Evolutionary conservation across 2,113 vertebrate species (phyloP), one percentile per base, ranked within the genome.

Genomic region (Phaethornis superciliosus): DNA sequence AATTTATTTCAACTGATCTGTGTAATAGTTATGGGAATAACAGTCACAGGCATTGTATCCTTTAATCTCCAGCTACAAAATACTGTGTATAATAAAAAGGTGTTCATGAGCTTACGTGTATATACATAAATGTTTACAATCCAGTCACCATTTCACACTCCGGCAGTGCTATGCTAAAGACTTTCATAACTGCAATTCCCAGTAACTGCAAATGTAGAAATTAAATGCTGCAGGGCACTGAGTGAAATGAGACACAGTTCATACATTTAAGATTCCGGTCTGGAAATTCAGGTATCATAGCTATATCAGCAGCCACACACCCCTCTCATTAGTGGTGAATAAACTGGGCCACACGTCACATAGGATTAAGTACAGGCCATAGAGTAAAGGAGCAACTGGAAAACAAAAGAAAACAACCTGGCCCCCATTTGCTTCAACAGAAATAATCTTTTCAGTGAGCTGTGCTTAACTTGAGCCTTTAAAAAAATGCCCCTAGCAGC

Each of bases 341-440:
- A 93, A 95, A 94, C 23, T 82, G 51, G 90, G 82, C 75, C 87
- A 75, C 59, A 5, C 63, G 90, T 96, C 93, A 88, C 51, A 72
- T 54, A 81, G 65, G 35, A 94, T 94, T 94, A 93, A 79, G 54
- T 12, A 85, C 78, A 93, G 65, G 30, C 65, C 69, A 40, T 0
- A 5, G 87, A 12, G 0, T 74, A 75, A 76, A 92, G 89, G 44
- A 94, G 44, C 65, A 82, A 64, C 58, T 40, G 62, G 64, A 86
- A 86, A 90, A 88, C 76, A 94, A 90, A 84, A 58, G 49, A 46
- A 93, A 88, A 75, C 33, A 63, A 35, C 26, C 37, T 15, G 12
- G 14, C 35, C 10, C 16, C 10, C 27, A 46, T 94, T 95, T 87
- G 4, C 32, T 83, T 13, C 18, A 27, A 54, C 3, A 51, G 42